Evolutionary conservation across 92 coral and sea anemone genomes (phyloP), one percentile per base, ranked within the genome.

Genomic region (Actinostola sp.): DNA sequence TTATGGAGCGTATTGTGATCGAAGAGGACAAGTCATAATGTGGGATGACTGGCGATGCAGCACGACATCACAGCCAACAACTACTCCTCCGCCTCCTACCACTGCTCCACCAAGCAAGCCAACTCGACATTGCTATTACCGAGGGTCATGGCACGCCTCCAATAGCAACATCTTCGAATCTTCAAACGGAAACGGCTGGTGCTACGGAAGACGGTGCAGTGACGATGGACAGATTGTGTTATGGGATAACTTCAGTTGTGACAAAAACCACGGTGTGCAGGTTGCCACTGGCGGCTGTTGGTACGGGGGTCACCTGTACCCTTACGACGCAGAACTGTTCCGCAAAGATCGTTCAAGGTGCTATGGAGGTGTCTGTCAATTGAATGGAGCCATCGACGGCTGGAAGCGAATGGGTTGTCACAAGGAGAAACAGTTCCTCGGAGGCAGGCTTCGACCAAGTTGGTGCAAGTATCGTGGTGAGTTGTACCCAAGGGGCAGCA

Each of bases 21-120:
- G 17, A 8, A 1, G 19, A 1, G 82, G 89, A 0, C 0, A 28
- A 0, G 38, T 72, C 19, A 17, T 66, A 0, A 28, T 36, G 10
- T 84, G 89, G 89, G 85, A 80, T 55, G 77, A 86, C 78, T 79
- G 41, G 28, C 65, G 60, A 31, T 85, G 88, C 61, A 28, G 58
- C 17, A 46, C 72, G 19, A 35, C 31, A 44, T 63, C 81, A 0
- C 1, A 8, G 17, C 69, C 34, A 23, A 17, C 54, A 1, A 31
- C 53, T 2, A 32, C 62, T 20, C 23, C 9, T 5, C 66, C 67
- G 14, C n/a, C 49, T 48, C 53, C 44, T 9, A 51, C 67, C 2
- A 17, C 66, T 2, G 15, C 70, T 13, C 48, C 20, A 5, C 12
- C 61, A 17, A 14, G 4, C 23, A 16, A 26, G 29, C 30, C 61